phyloP scores from a whole-genome alignment of 2,113 vertebrate genomes.

The Ceyx cyanopectus region DNA sequence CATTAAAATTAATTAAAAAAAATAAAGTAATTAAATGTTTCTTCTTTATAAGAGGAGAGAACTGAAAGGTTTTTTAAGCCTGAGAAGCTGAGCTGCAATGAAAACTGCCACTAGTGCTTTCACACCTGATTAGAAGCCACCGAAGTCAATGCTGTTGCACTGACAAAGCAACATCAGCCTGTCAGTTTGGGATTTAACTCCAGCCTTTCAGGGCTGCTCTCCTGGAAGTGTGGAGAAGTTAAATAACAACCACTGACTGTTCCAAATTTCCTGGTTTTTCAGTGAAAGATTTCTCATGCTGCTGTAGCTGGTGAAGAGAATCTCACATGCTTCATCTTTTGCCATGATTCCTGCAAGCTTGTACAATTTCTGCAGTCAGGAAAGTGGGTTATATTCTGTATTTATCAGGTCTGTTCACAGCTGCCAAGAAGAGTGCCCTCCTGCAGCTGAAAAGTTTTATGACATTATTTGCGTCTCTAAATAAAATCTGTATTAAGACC shows the following conservation, averaged over 20 bases:
- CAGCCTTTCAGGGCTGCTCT: neutral
- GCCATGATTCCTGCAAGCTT: neutral
- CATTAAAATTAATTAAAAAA: neutral
- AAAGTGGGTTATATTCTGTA: neutral
- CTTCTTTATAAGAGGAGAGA: neutral
- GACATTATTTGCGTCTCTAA: neutral
- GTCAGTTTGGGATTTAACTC: constrained; percentile 15
- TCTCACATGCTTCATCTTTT: neutral
- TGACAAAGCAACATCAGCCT: constrained; percentile 13
- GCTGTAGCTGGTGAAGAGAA: neutral
- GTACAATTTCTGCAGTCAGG: neutral
- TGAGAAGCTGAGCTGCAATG: neutral
- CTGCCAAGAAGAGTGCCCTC: neutral
- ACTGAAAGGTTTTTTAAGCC: neutral
- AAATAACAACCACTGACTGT: neutral
- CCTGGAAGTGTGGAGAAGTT: constrained; percentile 3
- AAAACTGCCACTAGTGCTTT: constrained; percentile 41
- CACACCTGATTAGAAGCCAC: constrained; percentile 22
- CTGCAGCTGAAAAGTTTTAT: neutral
- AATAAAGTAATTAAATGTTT: neutral
- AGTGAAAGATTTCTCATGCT: neutral
- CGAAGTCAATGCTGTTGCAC: neutral
- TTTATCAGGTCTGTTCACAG: neutral
- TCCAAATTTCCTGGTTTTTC: neutral
- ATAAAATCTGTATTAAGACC: neutral